These are phyloP conservation scores for Andrena praecox DNA, from an alignment of 2,888 invertebrate genomes.

Conservation along the genomic window DNA sequence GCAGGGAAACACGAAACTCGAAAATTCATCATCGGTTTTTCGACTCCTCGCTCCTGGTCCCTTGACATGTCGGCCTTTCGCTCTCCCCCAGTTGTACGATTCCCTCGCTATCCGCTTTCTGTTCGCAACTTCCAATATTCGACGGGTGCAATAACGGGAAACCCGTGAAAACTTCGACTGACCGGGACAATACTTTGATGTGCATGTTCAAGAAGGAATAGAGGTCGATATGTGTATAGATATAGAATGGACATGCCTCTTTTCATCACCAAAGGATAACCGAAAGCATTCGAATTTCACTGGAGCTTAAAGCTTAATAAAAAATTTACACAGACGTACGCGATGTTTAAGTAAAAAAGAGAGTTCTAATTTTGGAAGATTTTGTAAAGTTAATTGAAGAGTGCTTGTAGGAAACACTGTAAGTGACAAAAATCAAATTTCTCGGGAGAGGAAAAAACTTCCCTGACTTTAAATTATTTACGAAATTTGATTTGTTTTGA, in stretches of 20 bases:
- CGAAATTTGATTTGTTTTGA: too few relatives aligned
- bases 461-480: too few relatives aligned
- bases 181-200: background rate
- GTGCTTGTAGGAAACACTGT: too few relatives aligned
- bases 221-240: background rate
- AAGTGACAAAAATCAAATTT: too few relatives aligned
- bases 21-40: conserved; percentile 34
- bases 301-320: too few relatives aligned
- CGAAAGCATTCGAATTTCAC: background rate
- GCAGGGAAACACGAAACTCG: conserved; percentile 1
- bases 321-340: too few relatives aligned
- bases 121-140: background rate
- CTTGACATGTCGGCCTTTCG: background rate
- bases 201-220: background rate
- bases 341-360: too few relatives aligned
- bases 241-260: background rate
- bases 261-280: background rate
- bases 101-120: background rate
- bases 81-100: background rate
- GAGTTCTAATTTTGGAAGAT: too few relatives aligned
- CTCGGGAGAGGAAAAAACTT: too few relatives aligned
- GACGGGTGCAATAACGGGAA: conserved; percentile 2
- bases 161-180: background rate
- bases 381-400: too few relatives aligned
- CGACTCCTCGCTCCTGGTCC: conserved; percentile 3